These are phyloP conservation scores for Paralvinella palmiformis DNA, from an alignment of 1,140 invertebrate genomes.

Conservation along the genomic window DNA sequence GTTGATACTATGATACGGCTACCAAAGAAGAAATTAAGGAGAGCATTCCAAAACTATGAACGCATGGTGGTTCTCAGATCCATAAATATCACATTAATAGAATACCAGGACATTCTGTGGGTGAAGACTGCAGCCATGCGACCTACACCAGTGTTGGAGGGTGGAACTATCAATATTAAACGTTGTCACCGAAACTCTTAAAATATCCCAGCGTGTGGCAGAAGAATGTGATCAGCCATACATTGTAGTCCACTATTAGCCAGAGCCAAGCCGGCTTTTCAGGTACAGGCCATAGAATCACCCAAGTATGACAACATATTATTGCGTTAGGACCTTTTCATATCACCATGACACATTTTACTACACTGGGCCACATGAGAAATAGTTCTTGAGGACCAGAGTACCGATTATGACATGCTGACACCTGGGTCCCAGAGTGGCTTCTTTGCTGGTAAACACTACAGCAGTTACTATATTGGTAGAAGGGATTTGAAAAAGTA, in stretches of 20 bases:
- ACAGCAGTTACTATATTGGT: too few species aligned
- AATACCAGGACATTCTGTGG: background rate
- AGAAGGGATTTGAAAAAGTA: too few species aligned
- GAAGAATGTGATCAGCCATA: background rate
- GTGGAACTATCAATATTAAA: background rate
- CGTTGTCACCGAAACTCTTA: background rate
- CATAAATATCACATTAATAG: background rate
- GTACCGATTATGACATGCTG: too few species aligned
- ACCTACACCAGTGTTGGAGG: background rate
- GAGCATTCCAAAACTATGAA: background rate
- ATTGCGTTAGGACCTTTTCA: background rate
- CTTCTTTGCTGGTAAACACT: too few species aligned
- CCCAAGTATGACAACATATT: background rate
- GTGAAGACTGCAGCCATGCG: background rate
- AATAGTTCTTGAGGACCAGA: too few species aligned
- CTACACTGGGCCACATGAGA: too few species aligned
- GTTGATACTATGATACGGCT: background rate
- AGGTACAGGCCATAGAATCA: too few species aligned
- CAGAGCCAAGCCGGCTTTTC: too few species aligned
- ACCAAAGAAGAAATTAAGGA: background rate
- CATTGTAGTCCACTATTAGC: too few species aligned
- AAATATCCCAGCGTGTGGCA: background rate
- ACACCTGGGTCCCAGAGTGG: too few species aligned
- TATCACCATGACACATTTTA: too few species aligned
- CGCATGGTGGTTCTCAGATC: background rate